Evolutionary conservation across 1,140 invertebrate genomes (phyloP), one percentile per base, ranked within the genome.

Genomic region (Lucilia sericata): DNA sequence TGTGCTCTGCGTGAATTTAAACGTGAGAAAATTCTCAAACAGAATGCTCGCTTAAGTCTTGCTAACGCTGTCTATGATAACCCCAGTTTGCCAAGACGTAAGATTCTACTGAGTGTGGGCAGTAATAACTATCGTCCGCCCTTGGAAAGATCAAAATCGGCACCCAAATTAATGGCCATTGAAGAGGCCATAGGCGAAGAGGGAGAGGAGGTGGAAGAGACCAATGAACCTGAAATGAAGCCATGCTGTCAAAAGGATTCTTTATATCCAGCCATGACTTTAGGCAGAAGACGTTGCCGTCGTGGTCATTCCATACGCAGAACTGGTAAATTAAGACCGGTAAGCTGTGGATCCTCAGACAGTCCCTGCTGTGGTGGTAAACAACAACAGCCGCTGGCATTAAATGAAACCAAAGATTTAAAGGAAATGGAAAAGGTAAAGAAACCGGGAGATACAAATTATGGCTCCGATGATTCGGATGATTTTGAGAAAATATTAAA

Each of bases 1-100:
- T 95, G 96, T 88, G 98, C 99, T 0, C 93, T 99, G 82, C 94
- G 95, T 85, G 98, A 99, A 93, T 99, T 99, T 92, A 96, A 97
- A 87, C 94, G 97, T 82, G 98, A 99, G 90, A 98, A 99, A 92
- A 94, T 98, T 86, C 95, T 95, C 14, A 94, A 96, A 88, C 98
- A 99, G 92, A 99, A 99, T 89, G 97, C 98, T 9, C 94, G 98
- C 84, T 92, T 99, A n/a, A 98, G 97, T 25, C 91, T 98, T 85
- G 96, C 96, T 9, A 96, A 97, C 88, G 94, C 95, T 17, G 94
- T 96, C 0, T 97, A 97, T 88, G 96, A 97, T 85, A 96, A 97
- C 91, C 96, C 95, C 4, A 96, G 94, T 89, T 94, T 96, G 92
- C 96, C 94, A 60, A 93, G 94, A 76, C 93, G 96, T 83, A 97